These are phyloP conservation scores for Polydrusus tereticollis DNA, from an alignment of 2,888 invertebrate genomes.

Conservation along the genomic window DNA sequence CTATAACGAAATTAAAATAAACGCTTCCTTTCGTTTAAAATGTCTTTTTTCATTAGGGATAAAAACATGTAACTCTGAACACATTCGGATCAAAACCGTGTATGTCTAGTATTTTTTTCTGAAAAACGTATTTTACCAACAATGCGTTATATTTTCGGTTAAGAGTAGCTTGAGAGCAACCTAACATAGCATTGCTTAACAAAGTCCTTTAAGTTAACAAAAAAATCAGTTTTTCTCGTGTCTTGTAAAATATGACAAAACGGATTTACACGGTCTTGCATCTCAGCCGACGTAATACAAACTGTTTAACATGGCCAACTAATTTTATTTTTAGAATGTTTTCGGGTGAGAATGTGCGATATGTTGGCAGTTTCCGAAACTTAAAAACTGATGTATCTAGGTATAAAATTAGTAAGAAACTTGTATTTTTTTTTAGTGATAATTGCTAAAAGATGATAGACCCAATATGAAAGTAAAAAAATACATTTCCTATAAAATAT, in stretches of 20 bases:
- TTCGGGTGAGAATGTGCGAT: no score
- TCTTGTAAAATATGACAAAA: conserved; percentile 7
- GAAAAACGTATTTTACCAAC: not conserved
- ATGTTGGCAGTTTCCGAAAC: no score
- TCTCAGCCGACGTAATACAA: conserved; percentile 21
- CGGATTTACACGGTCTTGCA: conserved; percentile 26
- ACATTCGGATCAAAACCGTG: not conserved
- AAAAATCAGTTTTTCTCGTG: conserved; percentile 7
- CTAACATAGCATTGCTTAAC: not conserved
- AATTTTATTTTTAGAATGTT: no score
- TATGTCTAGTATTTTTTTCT: not conserved
- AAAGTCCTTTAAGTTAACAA: not conserved
- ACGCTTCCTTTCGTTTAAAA: not conserved
- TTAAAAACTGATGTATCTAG: no score
- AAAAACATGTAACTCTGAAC: not conserved
- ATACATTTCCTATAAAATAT: no score
- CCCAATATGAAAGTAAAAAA: no score
- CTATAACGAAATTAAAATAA: no score
- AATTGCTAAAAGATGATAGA: no score
- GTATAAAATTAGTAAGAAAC: no score
- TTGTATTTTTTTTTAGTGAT: no score
- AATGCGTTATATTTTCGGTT: not conserved
- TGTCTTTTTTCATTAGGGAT: not conserved
- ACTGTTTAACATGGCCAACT: no score
- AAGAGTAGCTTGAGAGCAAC: not conserved